Conservation (phyloP, 2,797 vertebrate genomes). For the Myripristis murdjan region DNA sequence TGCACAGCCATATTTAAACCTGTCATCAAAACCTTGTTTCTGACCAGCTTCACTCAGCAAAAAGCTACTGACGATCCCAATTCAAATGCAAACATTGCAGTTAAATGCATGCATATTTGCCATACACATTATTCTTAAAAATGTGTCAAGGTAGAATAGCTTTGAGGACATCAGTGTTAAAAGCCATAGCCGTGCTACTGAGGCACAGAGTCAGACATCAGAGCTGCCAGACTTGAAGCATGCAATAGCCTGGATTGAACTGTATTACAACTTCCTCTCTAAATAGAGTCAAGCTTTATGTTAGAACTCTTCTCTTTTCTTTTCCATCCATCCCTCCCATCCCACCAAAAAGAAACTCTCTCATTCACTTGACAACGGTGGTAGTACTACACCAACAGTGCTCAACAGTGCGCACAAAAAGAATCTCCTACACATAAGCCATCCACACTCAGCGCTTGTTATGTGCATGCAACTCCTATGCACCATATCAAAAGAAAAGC, state of each 20-base stretch:
- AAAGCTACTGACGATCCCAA: constrained; percentile 28
- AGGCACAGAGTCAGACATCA: constrained; percentile 35
- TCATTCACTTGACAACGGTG: constrained; percentile 48
- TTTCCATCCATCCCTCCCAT: background rate
- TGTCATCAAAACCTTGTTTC: constrained; percentile 4
- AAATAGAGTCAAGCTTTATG: constrained; percentile 45
- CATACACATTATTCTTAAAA: constrained; percentile 11
- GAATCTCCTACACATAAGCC: constrained; percentile 41
- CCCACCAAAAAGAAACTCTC: constrained; percentile 38
- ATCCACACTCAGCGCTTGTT: constrained; percentile 46
- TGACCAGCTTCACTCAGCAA: constrained; percentile 22
- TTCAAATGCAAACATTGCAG: constrained; percentile 34
- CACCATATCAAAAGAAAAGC: constrained; percentile 63
- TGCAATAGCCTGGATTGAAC: constrained; percentile 60
- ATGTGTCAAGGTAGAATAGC: constrained; percentile 6
- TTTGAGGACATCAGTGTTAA: constrained; percentile 41
- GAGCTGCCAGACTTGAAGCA: constrained; percentile 62
- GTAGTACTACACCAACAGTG: constrained; percentile 36
- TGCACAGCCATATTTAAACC: constrained; percentile 48
- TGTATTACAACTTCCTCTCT: constrained; percentile 49
- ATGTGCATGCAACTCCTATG: constrained; percentile 72
- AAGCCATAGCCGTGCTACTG: constrained; percentile 60
- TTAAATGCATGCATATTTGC: constrained; percentile 19
- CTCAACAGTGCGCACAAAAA: constrained; percentile 38
- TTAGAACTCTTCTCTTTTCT: constrained; percentile 16